Conservation (phyloP, 2,888 invertebrate genomes). For the Conus canariensis region DNA sequence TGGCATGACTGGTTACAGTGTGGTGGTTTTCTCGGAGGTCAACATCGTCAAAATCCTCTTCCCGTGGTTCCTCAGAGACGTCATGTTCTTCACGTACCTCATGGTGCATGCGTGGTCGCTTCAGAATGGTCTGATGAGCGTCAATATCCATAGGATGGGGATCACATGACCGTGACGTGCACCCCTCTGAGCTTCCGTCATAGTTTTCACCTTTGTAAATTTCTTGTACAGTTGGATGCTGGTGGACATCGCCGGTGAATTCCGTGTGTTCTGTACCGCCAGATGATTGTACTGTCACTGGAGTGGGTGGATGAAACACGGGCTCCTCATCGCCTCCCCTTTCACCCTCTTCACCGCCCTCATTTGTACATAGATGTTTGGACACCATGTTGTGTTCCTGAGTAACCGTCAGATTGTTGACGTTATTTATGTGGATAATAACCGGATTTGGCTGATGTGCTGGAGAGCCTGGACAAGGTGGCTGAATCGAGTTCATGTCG, state of each 20-base stretch:
- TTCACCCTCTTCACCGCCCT: not conserved
- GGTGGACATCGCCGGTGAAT: not conserved
- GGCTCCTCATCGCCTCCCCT: not conserved
- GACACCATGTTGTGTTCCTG: not conserved
- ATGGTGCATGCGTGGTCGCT: not conserved
- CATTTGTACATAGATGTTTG: not conserved
- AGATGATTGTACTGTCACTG: not conserved
- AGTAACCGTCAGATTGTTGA: not conserved
- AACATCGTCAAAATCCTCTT: not conserved
- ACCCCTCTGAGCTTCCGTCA: not conserved
- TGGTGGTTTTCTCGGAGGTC: not conserved
- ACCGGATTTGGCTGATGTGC: not conserved
- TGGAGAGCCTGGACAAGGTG: not conserved
- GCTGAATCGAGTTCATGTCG: not conserved
- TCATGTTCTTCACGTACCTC: not conserved
- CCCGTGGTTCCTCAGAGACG: not conserved
- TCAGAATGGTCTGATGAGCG: not conserved
- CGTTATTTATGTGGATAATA: not conserved
- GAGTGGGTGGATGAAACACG: not conserved
- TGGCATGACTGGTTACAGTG: not conserved
- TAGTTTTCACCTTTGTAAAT: not conserved
- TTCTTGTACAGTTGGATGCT: not conserved
- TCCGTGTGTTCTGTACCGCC: not conserved
- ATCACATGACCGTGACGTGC: not conserved
- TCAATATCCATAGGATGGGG: not conserved